phyloP scores from a whole-genome alignment of 1,140 invertebrate genomes.

The Drosophila nannoptera region DNA sequence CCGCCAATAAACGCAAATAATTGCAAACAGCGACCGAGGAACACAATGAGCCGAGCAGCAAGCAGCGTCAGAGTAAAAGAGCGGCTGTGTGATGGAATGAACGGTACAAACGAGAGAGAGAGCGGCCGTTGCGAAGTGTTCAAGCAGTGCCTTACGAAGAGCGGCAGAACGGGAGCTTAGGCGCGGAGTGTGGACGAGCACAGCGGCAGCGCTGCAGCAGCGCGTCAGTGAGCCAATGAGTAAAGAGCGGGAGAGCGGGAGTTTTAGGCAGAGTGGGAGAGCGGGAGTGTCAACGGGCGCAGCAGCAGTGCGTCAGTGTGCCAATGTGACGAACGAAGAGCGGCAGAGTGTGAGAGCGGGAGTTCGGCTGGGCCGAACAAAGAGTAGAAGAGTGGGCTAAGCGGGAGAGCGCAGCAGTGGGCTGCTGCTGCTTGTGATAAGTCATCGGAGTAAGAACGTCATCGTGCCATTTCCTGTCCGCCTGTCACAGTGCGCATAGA shows the following conservation, averaged over 20 bases:
- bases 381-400: no score
- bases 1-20: constrained; percentile 32
- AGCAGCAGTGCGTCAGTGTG: no score
- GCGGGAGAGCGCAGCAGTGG: no score
- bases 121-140: not conserved
- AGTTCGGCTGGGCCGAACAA: not conserved
- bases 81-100: not conserved
- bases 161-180: no score
- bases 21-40: not conserved
- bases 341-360: not conserved
- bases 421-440: constrained; percentile 7
- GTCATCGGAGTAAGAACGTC: constrained; percentile 12
- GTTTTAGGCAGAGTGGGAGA: no score
- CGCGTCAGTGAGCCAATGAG: no score
- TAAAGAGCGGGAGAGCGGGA: not conserved
- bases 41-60: not conserved
- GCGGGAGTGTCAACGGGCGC: no score
- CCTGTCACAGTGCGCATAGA: constrained; percentile 4
- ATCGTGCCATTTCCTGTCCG: constrained; percentile 7
- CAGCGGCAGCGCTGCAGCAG: no score
- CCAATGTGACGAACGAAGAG: not conserved
- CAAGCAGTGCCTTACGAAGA: no score
- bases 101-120: not conserved
- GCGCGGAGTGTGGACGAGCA: no score
- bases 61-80: not conserved